A percentile compares a stretch with the other conserved stretches of the same genome.
Conservation (phyloP, 2,797 vertebrate genomes). For the Austrolebias charrua region DNA sequence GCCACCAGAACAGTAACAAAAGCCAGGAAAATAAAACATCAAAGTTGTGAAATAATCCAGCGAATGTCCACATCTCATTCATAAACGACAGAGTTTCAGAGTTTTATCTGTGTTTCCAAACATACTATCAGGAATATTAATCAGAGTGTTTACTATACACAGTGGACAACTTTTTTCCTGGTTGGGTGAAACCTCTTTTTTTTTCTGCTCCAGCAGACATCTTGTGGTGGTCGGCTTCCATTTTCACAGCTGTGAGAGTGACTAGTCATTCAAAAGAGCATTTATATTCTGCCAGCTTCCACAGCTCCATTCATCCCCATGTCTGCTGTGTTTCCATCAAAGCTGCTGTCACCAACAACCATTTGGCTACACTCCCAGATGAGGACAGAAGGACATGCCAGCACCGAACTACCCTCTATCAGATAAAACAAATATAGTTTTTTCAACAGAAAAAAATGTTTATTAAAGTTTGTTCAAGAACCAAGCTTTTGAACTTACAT, state of each 20-base stretch:
- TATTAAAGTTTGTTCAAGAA: constrained; percentile 8
- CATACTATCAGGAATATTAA: background rate
- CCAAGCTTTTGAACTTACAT: constrained; percentile 18
- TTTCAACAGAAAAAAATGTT: constrained; percentile 14
- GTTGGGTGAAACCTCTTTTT: background rate
- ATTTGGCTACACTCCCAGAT: constrained; percentile 44
- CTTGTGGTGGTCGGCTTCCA: constrained; percentile 2
- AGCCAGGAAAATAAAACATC: too few relatives aligned
- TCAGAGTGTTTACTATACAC: background rate
- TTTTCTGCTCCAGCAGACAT: background rate
- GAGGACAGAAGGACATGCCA: constrained; percentile 41
- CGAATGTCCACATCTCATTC: too few relatives aligned
- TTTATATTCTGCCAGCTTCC: constrained; percentile 40
- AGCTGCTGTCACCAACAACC: constrained; percentile 52
- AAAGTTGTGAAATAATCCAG: too few relatives aligned
- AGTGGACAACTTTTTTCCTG: background rate
- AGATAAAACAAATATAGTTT: constrained; percentile 21
- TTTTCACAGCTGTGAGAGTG: constrained; percentile 18
- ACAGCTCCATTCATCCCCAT: constrained; percentile 29
- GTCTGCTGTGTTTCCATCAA: constrained; percentile 46
- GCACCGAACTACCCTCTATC: constrained; percentile 11
- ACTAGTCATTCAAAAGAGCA: constrained; percentile 28
- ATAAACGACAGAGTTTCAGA: too few relatives aligned
- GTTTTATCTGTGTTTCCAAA: background rate
- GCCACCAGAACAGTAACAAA: too few relatives aligned